phyloP scores from a whole-genome alignment of 2,797 vertebrate genomes.

The Sphenodon punctatus region DNA sequence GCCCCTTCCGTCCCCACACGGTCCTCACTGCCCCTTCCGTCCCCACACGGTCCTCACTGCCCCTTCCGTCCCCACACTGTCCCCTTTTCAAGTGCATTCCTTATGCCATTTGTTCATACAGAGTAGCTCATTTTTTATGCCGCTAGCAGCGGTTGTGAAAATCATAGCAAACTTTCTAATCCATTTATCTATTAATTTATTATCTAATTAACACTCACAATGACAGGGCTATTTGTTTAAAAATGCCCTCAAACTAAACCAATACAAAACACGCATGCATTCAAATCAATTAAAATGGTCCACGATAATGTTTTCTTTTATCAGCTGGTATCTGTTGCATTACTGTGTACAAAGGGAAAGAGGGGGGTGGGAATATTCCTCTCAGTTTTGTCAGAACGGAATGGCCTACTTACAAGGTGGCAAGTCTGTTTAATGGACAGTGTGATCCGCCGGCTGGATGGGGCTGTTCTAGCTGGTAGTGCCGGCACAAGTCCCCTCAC shows the following conservation, averaged over 20 bases:
- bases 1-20: background rate
- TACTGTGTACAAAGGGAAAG: background rate
- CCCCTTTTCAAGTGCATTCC: slow-evolving; percentile 45
- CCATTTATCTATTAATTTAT: slow-evolving; percentile 82
- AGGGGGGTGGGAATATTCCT: slow-evolving; percentile 24
- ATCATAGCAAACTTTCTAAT: slow-evolving; percentile 68
- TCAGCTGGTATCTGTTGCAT: slow-evolving; percentile 61
- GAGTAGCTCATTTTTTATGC: slow-evolving; percentile 55
- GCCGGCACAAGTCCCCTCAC: slow-evolving; percentile 52
- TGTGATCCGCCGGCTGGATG: slow-evolving; percentile 50
- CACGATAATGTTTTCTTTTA: slow-evolving; percentile 69
- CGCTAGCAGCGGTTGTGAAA: slow-evolving; percentile 36
- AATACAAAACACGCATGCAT: slow-evolving; percentile 66
- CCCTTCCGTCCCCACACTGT: slow-evolving; percentile 44
- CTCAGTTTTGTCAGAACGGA: slow-evolving; percentile 42
- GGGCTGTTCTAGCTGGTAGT: slow-evolving; percentile 44
- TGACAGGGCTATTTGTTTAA: slow-evolving; percentile 76
- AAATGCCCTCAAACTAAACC: slow-evolving; percentile 76
- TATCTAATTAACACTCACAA: slow-evolving; percentile 76
- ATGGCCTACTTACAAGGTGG: slow-evolving; percentile 44
- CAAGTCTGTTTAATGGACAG: slow-evolving; percentile 55
- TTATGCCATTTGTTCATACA: slow-evolving; percentile 45
- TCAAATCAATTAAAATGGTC: slow-evolving; percentile 72
- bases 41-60: no score
- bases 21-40: background rate